These are phyloP conservation scores for Rutpela maculata DNA, from an alignment of 2,888 invertebrate genomes.

Conservation along the genomic window DNA sequence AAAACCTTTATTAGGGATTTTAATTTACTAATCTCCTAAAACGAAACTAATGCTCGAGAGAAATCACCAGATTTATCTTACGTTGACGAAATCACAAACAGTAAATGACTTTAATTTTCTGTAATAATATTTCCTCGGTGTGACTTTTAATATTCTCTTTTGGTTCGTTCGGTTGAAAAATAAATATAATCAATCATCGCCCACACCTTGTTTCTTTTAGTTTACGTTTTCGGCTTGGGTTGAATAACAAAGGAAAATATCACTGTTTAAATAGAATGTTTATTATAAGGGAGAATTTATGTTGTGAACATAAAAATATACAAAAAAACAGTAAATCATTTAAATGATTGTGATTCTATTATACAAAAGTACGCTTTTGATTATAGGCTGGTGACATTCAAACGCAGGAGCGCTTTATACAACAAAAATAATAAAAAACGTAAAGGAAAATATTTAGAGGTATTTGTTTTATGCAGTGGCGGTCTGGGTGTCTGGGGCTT, in stretches of 20 bases:
- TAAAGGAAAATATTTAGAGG: no score
- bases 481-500: no score
- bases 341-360: no score
- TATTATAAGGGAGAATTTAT: background rate
- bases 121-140: background rate
- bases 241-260: background rate
- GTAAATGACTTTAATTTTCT: conserved; percentile 1
- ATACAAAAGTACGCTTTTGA: no score
- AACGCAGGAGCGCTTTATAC: no score
- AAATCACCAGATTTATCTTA: background rate
- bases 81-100: conserved; percentile 3
- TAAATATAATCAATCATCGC: conserved; percentile 7
- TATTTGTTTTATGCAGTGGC: no score
- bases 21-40: background rate
- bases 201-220: background rate
- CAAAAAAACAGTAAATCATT: no score
- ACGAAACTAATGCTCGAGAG: background rate
- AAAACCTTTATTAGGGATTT: background rate
- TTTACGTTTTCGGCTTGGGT: background rate
- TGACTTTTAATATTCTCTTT: background rate
- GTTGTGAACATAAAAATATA: no score
- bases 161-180: background rate
- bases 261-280: background rate
- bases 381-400: no score
- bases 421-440: no score